Base-by-base conservation (phyloP, 1,140 invertebrate species). In the Elysia chlorotica region DNA sequence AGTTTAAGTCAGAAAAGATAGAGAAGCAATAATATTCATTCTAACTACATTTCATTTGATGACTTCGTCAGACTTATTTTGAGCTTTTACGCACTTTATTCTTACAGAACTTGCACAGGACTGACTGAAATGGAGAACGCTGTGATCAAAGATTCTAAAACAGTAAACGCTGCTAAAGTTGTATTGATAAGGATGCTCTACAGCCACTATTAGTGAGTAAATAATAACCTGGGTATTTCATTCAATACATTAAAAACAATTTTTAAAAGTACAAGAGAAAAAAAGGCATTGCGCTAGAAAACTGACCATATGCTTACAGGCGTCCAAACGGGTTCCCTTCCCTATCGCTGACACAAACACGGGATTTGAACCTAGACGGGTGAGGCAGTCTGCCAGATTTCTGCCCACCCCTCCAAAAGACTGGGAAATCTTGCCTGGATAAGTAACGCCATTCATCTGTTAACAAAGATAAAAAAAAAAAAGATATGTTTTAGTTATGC, bases 321-420 rank as follows among this genome's bases (percentile, higher is more conserved):
- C 86, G 82, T 75, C 83, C 72, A 71, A 87, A 76, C 88, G 83
- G 5, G 89, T 81, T 86, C 96, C 94, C 57, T 92, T 88, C 0
- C 95, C 96, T 54, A 98, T 87, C 0, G 92, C 92, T 0, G 95
- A 94, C 65, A 99, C 89, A 38, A 98, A 90, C 59, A 91, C 88
- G 19, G 84, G 81, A 5, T 88, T 75, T 33, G 87, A 89, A 25
- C 92, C 91, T 4, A 98, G 88, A 77, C 93, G 91, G 65, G 89
- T 89, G 10, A 98, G 87, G 57, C 93, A 93, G 76, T 96, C 94
- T 0, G 94, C 93, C n/a, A 98, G 89, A 82, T 98, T 99, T 37
- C 96, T 89, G 0, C 91, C 96, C 0, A 99, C 97, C 17, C 96
- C 96, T 2, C 96, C 96, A 75, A 82, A 84, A 10, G 84, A 83